Base-by-base conservation (phyloP, 2,113 vertebrate species). In the Zapus hudsonius region DNA sequence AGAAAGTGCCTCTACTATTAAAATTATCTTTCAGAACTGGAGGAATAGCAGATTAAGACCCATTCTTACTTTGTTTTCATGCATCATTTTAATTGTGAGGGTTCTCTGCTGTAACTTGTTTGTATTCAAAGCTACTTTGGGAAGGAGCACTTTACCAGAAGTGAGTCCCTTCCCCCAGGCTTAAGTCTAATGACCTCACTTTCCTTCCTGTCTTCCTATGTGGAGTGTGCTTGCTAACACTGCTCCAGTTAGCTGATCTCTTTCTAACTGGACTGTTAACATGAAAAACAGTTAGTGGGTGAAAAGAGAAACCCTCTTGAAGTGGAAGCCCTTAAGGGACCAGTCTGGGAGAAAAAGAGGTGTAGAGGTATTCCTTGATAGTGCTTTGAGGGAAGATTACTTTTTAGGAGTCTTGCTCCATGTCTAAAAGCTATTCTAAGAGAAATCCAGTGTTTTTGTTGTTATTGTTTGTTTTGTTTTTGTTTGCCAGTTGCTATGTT, bases 191-290 rank as follows among this genome's bases (percentile, higher is more conserved):
- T 97, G 95, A 97, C 91, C 95, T 97, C 97, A 97, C 95, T 97
- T 97, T 96, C 96, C 96, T 97, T 97, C 96, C 95, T 96, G 94
- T 96, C 95, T 92, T 96, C 96, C 93, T 94, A 84, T 94, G 95
- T 92, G 57, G 67, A 92, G 87, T 93, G 20, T 96, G 95, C 90
- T 79, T 91, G 80, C 70, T 80, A 91, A 55, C 11, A 31, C 81
- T 87, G 89, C 63, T 95, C 69, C 42, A 90, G 91, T 94, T 91
- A 94, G 92, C 94, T 94, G 92, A 78, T 86, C 76, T 89, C 89
- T 95, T 96, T 76, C 84, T 91, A n/a, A 85, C 31, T 61, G 87
- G 47, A 86, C 64, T 87, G 0, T 74, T 87, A 52, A 66, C 5
- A 0, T 94, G 78, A 40, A n/a, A 73, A 91, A 59, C 83, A 92